Percentiles rank a stretch among this genome's conserved stretches.
Conservation (phyloP, 2,797 vertebrate species). For the Picus viridis region DNA sequence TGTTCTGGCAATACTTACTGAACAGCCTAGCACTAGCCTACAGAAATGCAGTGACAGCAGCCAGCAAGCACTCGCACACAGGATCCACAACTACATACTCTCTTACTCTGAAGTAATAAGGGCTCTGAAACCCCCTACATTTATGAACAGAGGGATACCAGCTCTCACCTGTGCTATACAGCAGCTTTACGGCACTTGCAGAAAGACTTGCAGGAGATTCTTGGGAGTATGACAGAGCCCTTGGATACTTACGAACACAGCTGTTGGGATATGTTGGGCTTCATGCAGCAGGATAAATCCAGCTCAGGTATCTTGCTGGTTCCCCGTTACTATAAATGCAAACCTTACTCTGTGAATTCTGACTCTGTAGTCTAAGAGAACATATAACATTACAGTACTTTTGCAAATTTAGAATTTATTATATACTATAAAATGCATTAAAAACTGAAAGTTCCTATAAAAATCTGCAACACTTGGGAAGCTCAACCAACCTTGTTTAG, state of each 20-base stretch:
- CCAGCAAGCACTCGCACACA: rapidly evolving
- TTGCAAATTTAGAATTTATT: neutral
- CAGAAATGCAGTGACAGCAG: neutral
- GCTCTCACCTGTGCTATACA: rapidly evolving
- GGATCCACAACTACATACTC: rapidly evolving
- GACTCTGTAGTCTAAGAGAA: neutral
- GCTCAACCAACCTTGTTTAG: neutral
- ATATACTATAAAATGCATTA: neutral
- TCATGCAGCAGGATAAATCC: neutral
- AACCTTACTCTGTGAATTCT: neutral
- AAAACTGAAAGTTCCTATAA: neutral
- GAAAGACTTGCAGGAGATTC: neutral
- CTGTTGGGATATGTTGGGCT: no score
- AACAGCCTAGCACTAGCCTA: neutral
- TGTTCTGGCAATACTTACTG: neutral
- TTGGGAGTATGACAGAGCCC: neutral
- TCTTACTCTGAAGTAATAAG: neutral
- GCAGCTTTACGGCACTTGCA: rapidly evolving
- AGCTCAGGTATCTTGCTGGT: neutral
- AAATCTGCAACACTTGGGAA: neutral
- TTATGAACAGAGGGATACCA: neutral
- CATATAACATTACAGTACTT: neutral
- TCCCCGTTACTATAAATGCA: neutral
- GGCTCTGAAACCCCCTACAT: rapidly evolving
- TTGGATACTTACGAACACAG: rapidly evolving